Conservation (phyloP, 1,140 invertebrate species). For the Bombus pascuorum region DNA sequence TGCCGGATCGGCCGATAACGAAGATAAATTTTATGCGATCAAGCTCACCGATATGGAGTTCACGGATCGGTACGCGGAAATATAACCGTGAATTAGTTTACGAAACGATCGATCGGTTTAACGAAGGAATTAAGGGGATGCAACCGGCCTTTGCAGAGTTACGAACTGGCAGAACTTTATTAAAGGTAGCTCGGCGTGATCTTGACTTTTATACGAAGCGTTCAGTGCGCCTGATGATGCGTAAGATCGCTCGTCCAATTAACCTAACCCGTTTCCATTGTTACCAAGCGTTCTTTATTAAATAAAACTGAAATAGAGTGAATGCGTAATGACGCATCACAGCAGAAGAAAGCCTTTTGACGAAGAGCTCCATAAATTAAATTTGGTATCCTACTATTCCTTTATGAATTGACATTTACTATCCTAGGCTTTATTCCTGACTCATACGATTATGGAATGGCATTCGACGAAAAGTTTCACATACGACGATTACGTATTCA, state of each 20-base stretch:
- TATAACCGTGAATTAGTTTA: constrained; percentile 55
- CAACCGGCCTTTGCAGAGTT: not conserved
- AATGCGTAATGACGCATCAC: not conserved
- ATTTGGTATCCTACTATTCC: not conserved
- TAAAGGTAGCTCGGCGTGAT: not conserved
- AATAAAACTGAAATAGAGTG: not conserved
- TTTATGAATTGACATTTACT: not conserved
- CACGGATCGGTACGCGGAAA: constrained; percentile 47
- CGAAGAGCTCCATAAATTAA: not conserved
- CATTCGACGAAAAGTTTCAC: not conserved
- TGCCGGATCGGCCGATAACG: constrained; percentile 21
- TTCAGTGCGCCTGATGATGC: not conserved
- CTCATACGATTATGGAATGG: not conserved
- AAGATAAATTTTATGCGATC: constrained; percentile 58
- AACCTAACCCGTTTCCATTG: not conserved
- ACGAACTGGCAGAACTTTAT: not conserved
- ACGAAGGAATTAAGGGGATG: constrained; percentile 56
- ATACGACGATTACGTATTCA: no score
- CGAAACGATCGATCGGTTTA: constrained; percentile 64
- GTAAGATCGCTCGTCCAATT: not conserved
- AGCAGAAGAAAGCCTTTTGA: not conserved
- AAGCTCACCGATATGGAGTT: constrained; percentile 35
- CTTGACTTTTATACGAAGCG: not conserved
- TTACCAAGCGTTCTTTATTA: not conserved
- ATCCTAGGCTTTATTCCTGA: not conserved